A percentile compares a stretch with the other conserved stretches of the same genome.
phyloP scores from a whole-genome alignment of 2,888 invertebrate genomes.

The Drosophila falleni region DNA sequence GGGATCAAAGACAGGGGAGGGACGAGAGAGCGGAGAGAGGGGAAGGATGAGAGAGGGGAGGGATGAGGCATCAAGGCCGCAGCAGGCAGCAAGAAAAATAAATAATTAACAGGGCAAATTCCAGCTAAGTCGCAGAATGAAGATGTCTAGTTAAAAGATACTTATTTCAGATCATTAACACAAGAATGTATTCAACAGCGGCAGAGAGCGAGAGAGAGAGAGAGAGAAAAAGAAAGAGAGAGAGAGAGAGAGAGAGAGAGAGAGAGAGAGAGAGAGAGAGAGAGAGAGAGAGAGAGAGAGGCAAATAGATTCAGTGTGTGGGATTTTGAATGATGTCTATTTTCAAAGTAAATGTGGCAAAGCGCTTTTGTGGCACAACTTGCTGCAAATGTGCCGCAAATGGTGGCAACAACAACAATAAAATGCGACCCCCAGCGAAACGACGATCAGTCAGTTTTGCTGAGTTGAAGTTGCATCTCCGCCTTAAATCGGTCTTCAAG shows the following conservation, averaged over 20 bases:
- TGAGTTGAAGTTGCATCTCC: slow-evolving; percentile 34
- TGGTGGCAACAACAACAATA: slow-evolving; percentile 35
- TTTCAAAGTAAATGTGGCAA: slow-evolving; percentile 75
- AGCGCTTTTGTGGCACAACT: slow-evolving; percentile 57
- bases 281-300: not conserved
- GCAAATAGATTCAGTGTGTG: not conserved
- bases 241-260: no score
- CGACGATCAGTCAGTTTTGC: slow-evolving; percentile 28
- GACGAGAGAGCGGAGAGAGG: no score
- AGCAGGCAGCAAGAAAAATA: not conserved
- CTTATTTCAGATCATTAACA: slow-evolving; percentile 52
- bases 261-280: not conserved
- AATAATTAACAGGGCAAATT: slow-evolving; percentile 11
- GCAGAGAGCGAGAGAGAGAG: not conserved
- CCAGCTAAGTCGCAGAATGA: slow-evolving; percentile 29
- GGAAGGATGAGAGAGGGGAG: not conserved
- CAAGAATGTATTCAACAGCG: slow-evolving; percentile 43
- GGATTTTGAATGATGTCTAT: slow-evolving; percentile 70
- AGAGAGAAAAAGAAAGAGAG: not conserved
- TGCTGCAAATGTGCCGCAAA: slow-evolving; percentile 72
- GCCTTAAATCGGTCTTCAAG: slow-evolving; percentile 43
- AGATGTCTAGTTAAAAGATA: slow-evolving; percentile 44
- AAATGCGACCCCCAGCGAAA: slow-evolving; percentile 69
- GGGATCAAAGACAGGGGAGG: not conserved
- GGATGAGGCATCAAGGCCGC: slow-evolving; percentile 4